Percentiles rank a stretch among this genome's conserved stretches.
Conservation (phyloP, 2,113 vertebrate species). For the Cynoglossus semilaevis region DNA sequence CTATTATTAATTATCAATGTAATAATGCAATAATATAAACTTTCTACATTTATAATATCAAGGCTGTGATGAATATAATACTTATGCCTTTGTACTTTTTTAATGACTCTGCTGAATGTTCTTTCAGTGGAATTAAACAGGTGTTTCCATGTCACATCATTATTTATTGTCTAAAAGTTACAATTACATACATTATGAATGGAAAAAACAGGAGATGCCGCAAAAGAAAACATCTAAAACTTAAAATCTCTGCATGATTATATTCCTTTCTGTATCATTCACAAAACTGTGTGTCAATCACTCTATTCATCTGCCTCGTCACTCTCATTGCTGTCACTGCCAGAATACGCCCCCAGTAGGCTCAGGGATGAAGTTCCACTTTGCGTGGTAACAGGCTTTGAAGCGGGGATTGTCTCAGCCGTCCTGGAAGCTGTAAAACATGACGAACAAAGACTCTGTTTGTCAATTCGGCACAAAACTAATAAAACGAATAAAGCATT, state of each 20-base stretch:
- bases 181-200: too few relatives aligned
- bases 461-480: background rate
- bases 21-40: too few relatives aligned
- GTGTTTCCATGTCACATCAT: too few relatives aligned
- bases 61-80: too few relatives aligned
- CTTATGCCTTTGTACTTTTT: too few relatives aligned
- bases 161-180: too few relatives aligned
- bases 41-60: too few relatives aligned
- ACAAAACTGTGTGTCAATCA: constrained; percentile 24
- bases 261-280: constrained; percentile 7
- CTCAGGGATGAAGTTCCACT: constrained; percentile 77
- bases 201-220: too few relatives aligned
- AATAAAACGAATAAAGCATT: background rate
- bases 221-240: too few relatives aligned
- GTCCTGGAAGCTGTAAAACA: constrained; percentile 26
- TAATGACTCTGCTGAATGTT: too few relatives aligned
- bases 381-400: constrained; percentile 21
- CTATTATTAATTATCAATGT: too few relatives aligned
- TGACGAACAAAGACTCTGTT: background rate
- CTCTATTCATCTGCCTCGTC: constrained; percentile 28
- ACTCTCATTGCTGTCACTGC: constrained; percentile 77
- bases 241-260: background rate
- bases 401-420: background rate
- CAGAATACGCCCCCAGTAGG: constrained; percentile 78
- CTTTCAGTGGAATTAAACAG: too few relatives aligned